phyloP scores from a whole-genome alignment of 2,888 invertebrate species.

The Rhorus exstirpatorius region DNA sequence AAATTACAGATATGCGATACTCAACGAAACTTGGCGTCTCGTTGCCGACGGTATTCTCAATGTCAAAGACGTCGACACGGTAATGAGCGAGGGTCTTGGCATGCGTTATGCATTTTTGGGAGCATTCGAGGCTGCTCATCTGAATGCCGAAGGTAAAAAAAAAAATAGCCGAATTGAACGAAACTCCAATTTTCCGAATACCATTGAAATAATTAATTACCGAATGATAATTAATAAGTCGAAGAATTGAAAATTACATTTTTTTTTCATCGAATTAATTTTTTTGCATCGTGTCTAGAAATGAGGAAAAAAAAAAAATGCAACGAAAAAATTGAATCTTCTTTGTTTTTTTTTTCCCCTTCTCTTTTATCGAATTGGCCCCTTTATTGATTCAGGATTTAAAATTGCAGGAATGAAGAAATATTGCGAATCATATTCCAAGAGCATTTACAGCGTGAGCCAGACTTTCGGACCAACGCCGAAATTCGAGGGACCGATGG shows the following conservation, averaged over 20 bases:
- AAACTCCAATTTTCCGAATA: background rate
- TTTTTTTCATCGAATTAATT: no score
- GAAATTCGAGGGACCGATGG: slow-evolving; percentile 90
- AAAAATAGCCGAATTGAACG: background rate
- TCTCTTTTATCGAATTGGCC: no score
- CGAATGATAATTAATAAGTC: no score
- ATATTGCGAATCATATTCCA: slow-evolving; percentile 89
- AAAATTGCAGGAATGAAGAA: slow-evolving; percentile 87
- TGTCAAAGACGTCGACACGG: slow-evolving; percentile 96
- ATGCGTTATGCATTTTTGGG: slow-evolving; percentile 98
- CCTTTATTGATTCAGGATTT: no score
- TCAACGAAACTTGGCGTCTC: slow-evolving; percentile 97
- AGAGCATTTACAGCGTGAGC: slow-evolving; percentile 89
- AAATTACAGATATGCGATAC: slow-evolving; percentile 92
- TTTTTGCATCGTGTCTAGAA: no score
- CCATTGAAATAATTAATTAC: background rate
- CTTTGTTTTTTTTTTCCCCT: no score
- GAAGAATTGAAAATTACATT: no score
- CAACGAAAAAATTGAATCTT: background rate
- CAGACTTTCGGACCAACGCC: slow-evolving; percentile 92
- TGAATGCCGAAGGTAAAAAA: slow-evolving; percentile 96
- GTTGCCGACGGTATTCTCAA: slow-evolving; percentile 94
- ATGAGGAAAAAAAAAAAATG: no score
- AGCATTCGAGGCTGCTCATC: slow-evolving; percentile 96
- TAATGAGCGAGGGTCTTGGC: slow-evolving; percentile 97